Conservation (phyloP, 2,888 invertebrate species). For the Trichopria drosophilae region DNA sequence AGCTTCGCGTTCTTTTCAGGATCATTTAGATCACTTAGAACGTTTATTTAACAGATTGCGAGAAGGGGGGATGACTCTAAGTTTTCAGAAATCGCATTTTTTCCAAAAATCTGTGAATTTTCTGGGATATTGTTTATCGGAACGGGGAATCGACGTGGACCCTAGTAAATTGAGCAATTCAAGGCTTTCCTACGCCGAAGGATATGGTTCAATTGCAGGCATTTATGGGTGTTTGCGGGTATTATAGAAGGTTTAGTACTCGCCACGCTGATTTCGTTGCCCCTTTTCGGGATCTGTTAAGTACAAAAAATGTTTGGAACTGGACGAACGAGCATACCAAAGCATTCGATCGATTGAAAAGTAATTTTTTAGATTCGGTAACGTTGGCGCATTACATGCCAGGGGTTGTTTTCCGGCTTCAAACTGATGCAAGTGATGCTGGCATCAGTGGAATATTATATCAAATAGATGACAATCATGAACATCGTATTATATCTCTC, state of each 20-base stretch:
- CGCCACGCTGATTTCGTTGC: background rate
- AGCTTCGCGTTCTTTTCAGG: slow-evolving; percentile 29
- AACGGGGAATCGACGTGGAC: too few species aligned
- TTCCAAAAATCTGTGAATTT: background rate
- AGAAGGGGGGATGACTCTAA: background rate
- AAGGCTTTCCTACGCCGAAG: background rate
- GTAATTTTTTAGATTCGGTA: background rate
- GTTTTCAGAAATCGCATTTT: slow-evolving; percentile 1
- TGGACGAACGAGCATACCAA: background rate
- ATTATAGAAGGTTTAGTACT: background rate
- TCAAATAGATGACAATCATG: background rate
- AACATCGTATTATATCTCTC: background rate
- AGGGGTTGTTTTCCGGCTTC: background rate
- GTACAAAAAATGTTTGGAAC: background rate
- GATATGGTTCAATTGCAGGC: background rate
- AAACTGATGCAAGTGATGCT: background rate
- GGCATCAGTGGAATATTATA: background rate
- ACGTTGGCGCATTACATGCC: background rate
- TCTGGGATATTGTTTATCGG: background rate
- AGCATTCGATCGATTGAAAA: background rate
- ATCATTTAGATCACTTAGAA: slow-evolving; percentile 27
- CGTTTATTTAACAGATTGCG: slow-evolving; percentile 11
- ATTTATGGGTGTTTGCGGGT: slow-evolving; percentile 2
- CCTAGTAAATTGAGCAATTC: slow-evolving; percentile 4
- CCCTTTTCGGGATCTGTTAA: background rate